These are phyloP conservation scores for Phycodurus eques DNA, from an alignment of 2,113 vertebrate genomes.

Conservation along the genomic window DNA sequence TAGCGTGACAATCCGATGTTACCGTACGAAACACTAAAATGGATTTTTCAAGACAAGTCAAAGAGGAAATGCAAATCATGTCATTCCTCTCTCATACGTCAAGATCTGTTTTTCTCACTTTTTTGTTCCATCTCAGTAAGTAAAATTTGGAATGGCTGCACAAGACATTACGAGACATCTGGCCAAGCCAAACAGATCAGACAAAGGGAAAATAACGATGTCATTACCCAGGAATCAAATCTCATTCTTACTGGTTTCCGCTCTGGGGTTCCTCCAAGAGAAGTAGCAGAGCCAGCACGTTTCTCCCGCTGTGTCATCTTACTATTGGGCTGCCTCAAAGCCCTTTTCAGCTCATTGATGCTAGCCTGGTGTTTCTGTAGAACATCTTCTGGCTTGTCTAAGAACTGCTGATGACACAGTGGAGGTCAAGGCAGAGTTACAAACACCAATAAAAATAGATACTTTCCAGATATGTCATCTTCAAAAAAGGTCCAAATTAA, in stretches of 20 bases:
- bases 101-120: background rate
- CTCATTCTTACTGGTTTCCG: constrained; percentile 75
- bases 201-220: background rate
- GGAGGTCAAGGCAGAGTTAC: constrained; percentile 13
- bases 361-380: constrained; percentile 98
- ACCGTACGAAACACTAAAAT: constrained; percentile 6
- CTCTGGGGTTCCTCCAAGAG: constrained; percentile 86
- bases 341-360: constrained; percentile 97
- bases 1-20: constrained; percentile 29
- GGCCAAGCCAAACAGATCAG: background rate
- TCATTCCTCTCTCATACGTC: background rate
- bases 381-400: constrained; percentile 97
- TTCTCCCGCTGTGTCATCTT: constrained; percentile 91
- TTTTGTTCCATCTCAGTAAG: background rate
- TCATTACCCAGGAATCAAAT: background rate
- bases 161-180: background rate
- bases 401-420: constrained; percentile 77
- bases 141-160: background rate
- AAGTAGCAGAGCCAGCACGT: constrained; percentile 82
- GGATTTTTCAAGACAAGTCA: constrained; percentile 1
- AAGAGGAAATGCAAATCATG: background rate
- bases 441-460: background rate
- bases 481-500: background rate
- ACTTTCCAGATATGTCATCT: background rate
- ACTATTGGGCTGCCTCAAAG: constrained; percentile 97